Evolutionary conservation across 2,797 vertebrate species (phyloP), one percentile per base, ranked within the genome.

Genomic region (Myotis vivesi): DNA sequence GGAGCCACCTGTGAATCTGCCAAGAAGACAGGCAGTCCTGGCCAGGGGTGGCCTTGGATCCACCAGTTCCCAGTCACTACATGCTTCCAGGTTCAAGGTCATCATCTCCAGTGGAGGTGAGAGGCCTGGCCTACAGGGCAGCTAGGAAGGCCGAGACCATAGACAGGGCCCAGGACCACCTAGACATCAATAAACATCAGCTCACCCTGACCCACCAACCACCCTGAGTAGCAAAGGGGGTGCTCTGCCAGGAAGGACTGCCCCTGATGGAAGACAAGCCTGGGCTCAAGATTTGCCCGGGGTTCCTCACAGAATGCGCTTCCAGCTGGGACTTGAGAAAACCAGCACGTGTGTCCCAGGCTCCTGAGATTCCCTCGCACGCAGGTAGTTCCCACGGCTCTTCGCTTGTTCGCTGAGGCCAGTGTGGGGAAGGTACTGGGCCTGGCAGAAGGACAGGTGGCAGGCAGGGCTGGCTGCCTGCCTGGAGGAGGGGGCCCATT

Each of bases 381-480:
- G 9, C 0, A 1, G 2, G 41, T 11, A 2, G 44, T 51, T 44
- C 19, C 44, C 12, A 44, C 0, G 3, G 17, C 25, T 16, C 12
- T 49, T 44, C 8, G 5, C 0, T 1, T 1, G 6, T n/a, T 15
- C 1, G 0, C 0, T 8, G 36, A 11, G 72, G 53, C 22, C 1
- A 0, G 36, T 9, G 19, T 19, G 7, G 7, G 38, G n/a, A 28
- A 77, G 44, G 13, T 4, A 8, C 53, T 4, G 2, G 49, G 28
- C 41, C 33, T 10, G 23, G 71, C 30, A 1, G 41, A 57, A 72
- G 89, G 28, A 51, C 44, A 59, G 72, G 51, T 6, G 6, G 36
- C 36, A 53, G 69, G 72, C 89, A 41, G 75, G 53, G 46, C 69
- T 36, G 81, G 69, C 59, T 41, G 81, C 46, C 75, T 33, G 30